Evolutionary conservation across 2,113 vertebrate genomes (phyloP), one percentile per base, ranked within the genome.

Genomic region (Tyto alba): DNA sequence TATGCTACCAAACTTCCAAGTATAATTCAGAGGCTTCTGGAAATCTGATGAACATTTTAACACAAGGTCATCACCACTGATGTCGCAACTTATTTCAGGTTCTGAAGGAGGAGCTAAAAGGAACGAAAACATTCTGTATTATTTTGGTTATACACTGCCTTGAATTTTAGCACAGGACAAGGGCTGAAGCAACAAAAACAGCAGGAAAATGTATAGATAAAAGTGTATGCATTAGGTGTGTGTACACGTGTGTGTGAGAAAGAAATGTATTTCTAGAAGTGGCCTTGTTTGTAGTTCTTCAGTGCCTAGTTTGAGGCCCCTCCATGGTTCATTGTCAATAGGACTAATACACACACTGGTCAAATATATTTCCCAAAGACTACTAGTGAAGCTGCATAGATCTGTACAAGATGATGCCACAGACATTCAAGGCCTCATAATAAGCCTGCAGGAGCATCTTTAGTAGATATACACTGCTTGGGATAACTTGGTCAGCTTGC

Each of bases 181-280:
- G 21, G 36, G 45, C 14, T 59, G 27, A 21, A 86, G 30, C 38
- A 91, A 87, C 22, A 78, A 75, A 74, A 91, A 25, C 68, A 93
- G 64, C 22, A 59, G 38, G 19, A 57, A 6, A 86, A 21, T 3
- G 5, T 30, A n/a, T 0, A 84, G 80, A 53, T 20, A 52, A 38
- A 85, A 75, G 22, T 0, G 4, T 25, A n/a, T 1, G 4, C 13
- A 7, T 41, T 50, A 66, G 19, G 26, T 45, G 10, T 11, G 12
- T 7, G 13, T 12, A 2, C 7, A 20, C 2, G 19, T 15, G 10
- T 0, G 2, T 17, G 19, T 3, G 0, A 7, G 30, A 62, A 12
- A 82, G 23, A 66, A 81, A 85, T 5, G 10, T 38, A n/a, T 56
- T 89, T 91, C 77, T 85, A 25, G 29, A 87, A 91, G 47, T 17